Conservation (phyloP, 2,888 invertebrate species). For the Leistus spinibarbis region DNA sequence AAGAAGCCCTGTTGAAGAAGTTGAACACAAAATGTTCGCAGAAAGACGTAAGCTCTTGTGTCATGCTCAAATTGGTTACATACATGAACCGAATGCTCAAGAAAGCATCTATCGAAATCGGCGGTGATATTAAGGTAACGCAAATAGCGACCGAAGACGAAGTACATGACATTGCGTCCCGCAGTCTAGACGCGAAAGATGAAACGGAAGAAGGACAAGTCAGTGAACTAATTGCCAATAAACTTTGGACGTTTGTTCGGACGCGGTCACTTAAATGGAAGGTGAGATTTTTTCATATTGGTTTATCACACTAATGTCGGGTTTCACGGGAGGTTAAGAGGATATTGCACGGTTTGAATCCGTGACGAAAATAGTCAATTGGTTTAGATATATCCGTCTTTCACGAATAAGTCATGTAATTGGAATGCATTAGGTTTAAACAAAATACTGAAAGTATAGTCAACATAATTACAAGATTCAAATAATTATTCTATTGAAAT, state of each 20-base stretch:
- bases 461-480: too few relatives aligned
- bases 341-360: too few relatives aligned
- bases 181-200: constrained; percentile 52
- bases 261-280: constrained; percentile 80
- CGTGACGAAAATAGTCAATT: too few relatives aligned
- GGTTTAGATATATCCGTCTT: too few relatives aligned
- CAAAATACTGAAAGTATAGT: too few relatives aligned
- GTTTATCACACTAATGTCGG: not conserved
- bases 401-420: too few relatives aligned
- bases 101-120: constrained; percentile 78
- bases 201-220: constrained; percentile 63
- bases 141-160: constrained; percentile 60
- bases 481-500: too few relatives aligned
- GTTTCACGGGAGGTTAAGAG: too few relatives aligned
- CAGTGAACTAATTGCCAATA: constrained; percentile 71
- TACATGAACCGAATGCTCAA: constrained; percentile 82
- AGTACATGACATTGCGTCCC: constrained; percentile 59
- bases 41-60: constrained; percentile 79
- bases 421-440: too few relatives aligned
- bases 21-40: constrained; percentile 78
- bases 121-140: constrained; percentile 77
- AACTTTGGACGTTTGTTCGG: constrained; percentile 76
- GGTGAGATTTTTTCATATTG: constrained; percentile 46
- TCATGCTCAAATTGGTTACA: constrained; percentile 80
- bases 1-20: constrained; percentile 76